Evolutionary conservation across 2,113 vertebrate species (phyloP), one percentile per base, ranked within the genome.

Genomic region (Dermatemys mawii): DNA sequence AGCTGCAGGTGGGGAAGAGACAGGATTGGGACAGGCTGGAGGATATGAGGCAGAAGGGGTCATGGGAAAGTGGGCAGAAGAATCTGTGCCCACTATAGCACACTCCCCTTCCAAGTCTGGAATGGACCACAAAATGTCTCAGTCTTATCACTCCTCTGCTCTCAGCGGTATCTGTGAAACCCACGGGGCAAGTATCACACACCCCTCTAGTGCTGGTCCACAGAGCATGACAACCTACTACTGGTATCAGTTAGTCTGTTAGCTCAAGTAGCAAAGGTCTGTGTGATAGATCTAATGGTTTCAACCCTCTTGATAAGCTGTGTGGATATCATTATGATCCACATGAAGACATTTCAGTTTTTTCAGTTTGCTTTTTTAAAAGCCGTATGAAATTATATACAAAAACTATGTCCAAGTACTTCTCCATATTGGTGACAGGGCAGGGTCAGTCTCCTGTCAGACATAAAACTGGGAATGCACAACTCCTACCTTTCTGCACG

Each of bases 231-330:
- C 53, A 78, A 96, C 90, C 94, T 95, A 93, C 22, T 82, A 60
- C 48, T 19, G 44, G 50, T 60, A 35, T 12, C 82, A 81, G 81
- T 41, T 91, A 87, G 82, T 29, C 76, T 1, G 8, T 76, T 87
- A 85, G 82, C 93, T 94, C 78, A 95, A 95, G 63, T 90, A 76
- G 29, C 90, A 92, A 84, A 90, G 38, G 32, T 78, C 76, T 94
- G 50, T 79, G 82, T 85, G 90, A 95, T 92, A n/a, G 26, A 27
- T 86, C 90, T 8, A 76, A 81, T 60, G 76, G 89, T 50, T 60
- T 44, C 44, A 32, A 29, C 81, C 4, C 17, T 27, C 32, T 1
- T 0, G 50, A 75, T 70, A 48, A 53, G 19, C 19, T 22, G 85
- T 84, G 82, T 21, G 91, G 88, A 88, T 12, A 24, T 14, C 29